A percentile compares a stretch with the other conserved stretches of the same genome.
Evolutionary conservation across 53 echinoderm and acorn worm species (phyloP).

Genomic region (Luidia sarsii): DNA sequence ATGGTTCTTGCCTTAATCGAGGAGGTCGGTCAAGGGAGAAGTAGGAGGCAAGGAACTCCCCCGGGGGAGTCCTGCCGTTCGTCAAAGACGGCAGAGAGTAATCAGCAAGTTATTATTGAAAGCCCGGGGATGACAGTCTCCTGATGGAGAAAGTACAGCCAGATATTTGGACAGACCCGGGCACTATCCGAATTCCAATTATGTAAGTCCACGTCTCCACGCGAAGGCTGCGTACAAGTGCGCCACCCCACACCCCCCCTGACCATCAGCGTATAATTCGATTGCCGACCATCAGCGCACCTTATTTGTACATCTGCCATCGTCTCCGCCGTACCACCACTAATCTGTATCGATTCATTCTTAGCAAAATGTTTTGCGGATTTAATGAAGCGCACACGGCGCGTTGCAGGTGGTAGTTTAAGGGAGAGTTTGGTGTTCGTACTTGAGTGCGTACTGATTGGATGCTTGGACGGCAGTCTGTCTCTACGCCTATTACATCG

Average conservation of each 20-base stretch:
- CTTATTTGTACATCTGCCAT: slow-evolving; percentile 49
- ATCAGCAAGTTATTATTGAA: not conserved
- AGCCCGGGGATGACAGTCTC: slow-evolving; percentile 12
- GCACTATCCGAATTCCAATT: too few species aligned
- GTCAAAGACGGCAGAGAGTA: too few species aligned
- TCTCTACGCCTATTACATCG: too few species aligned
- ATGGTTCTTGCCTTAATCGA: too few species aligned
- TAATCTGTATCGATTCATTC: slow-evolving; percentile 48
- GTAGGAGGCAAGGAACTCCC: too few species aligned
- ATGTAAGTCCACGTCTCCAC: too few species aligned
- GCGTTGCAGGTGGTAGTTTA: slow-evolving; percentile 11
- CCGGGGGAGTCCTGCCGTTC: too few species aligned
- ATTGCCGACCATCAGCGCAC: slow-evolving; percentile 12
- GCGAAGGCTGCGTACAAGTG: not conserved
- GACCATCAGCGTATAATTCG: slow-evolving; percentile 25
- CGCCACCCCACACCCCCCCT: not conserved
- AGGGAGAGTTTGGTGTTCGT: too few species aligned
- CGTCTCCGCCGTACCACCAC: not conserved
- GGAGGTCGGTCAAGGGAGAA: too few species aligned
- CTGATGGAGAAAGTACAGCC: slow-evolving; percentile 35
- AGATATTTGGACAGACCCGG: slow-evolving; percentile 30
- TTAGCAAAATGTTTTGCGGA: slow-evolving; percentile 38
- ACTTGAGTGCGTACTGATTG: too few species aligned
- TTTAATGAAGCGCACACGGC: slow-evolving; percentile 35
- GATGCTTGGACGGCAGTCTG: too few species aligned